Conservation (phyloP, 1,140 invertebrate genomes). For the Bombyx mori region DNA sequence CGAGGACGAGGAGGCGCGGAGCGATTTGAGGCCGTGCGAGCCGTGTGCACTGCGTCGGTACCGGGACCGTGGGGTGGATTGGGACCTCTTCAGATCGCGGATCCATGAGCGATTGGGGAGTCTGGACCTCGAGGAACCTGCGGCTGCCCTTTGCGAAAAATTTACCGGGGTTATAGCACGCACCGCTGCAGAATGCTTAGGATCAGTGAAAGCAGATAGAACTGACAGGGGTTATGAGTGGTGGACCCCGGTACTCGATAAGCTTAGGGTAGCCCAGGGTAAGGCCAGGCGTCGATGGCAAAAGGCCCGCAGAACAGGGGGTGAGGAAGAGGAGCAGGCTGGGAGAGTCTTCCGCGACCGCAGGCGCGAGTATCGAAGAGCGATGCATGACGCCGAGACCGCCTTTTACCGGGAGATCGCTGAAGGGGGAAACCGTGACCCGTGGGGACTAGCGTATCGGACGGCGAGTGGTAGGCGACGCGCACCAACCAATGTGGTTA, state of each 20-base stretch:
- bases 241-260: constrained; percentile 22
- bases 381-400: no score
- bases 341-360: constrained; percentile 9
- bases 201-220: neutral
- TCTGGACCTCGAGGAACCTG: neutral
- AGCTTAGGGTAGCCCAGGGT: constrained; percentile 5
- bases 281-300: constrained; percentile 20
- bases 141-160: neutral
- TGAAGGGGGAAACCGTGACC: no score
- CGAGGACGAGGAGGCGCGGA: no score
- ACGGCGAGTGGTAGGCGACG: constrained; percentile 13
- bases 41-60: no score
- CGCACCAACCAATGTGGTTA: constrained; percentile 17
- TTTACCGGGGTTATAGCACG: constrained; percentile 8
- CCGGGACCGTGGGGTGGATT: constrained; percentile 13
- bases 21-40: no score
- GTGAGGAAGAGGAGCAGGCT: constrained; percentile 11
- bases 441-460: constrained; percentile 21
- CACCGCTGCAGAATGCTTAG: constrained; percentile 11
- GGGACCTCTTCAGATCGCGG: constrained; percentile 7
- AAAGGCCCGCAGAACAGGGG: constrained; percentile 7
- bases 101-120: constrained; percentile 12
- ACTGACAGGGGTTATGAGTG: constrained; percentile 16
- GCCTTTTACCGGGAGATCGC: no score
- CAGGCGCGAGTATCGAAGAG: no score